Evolutionary conservation across 2,113 vertebrate species (phyloP), one percentile per base, ranked within the genome.

Genomic region (Hypomesus transpacificus): DNA sequence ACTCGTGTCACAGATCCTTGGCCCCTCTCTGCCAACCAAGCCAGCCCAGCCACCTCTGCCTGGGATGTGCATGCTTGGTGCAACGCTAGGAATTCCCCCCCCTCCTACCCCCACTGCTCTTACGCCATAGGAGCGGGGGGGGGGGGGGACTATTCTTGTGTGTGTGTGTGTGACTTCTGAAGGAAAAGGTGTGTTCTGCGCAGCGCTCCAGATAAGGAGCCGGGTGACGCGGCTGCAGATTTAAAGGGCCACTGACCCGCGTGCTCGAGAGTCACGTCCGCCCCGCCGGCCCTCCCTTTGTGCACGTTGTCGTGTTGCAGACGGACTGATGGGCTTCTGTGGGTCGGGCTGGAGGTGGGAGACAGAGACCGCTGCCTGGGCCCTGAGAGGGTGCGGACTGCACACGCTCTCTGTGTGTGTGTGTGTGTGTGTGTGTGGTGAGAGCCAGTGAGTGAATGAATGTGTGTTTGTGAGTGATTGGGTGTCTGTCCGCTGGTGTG

Each of bases 271-370:
- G 77, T 71, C 72, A 70, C n/a, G 53, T 74, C 79, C 74, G 77
- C 79, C 79, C 75, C 5, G 9, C 39, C 39, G 7, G 39, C 39
- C 7, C 9, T 46, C 39, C 7, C 11, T 46, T 16, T 3, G 60
- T 76, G 79, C 63, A 26, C 17, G 26, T 68, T 71, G 84, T 76
- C 70, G 76, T 83, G 84, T 79, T 74, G 53, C 56, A 21, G 31
- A 79, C 77, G 87, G 87, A 87, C 89, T 88, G 86, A 88, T 88
- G 75, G 82, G 68, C 80, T 76, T 77, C 72, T 70, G 75, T 80
- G 82, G 87, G 81, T 86, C 84, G 83, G 85, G 86, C 84, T 69
- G 74, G 83, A 71, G 79, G 81, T 75, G 81, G 83, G 80, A 76
- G 74, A 65, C 72, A 9, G 63, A 74, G 87, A 86, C 85, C 87